Conservation (phyloP, 2,888 invertebrate genomes). For the Physocephala rufipes region DNA sequence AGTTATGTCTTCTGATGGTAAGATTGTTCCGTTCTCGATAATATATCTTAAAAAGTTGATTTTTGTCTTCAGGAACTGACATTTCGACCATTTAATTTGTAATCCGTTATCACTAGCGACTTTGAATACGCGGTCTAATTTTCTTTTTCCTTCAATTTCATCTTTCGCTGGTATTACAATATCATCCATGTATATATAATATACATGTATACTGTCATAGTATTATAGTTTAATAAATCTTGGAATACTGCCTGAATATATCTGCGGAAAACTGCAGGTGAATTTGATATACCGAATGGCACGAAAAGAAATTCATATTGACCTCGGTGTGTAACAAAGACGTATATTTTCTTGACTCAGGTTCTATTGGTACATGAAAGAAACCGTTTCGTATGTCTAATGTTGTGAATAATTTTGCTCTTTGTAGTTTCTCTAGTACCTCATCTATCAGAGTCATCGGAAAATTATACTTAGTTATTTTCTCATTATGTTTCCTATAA, state of each 20-base stretch:
- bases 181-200: not conserved
- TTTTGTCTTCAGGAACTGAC: slow-evolving; percentile 39
- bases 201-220: not conserved
- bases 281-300: not conserved
- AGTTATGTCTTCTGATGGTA: slow-evolving; percentile 31
- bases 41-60: slow-evolving; percentile 42
- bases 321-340: too few species aligned
- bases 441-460: slow-evolving; percentile 44
- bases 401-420: slow-evolving; percentile 39
- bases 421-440: slow-evolving; percentile 39
- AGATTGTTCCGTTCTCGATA: slow-evolving; percentile 30
- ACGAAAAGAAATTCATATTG: too few species aligned
- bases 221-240: not conserved
- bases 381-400: slow-evolving; percentile 36
- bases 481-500: slow-evolving; percentile 44
- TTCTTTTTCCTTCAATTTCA: not conserved
- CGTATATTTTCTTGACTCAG: too few species aligned
- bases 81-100: slow-evolving; percentile 44
- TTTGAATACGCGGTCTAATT: not conserved
- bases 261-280: not conserved
- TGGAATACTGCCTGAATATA: not conserved
- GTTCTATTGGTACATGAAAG: not conserved
- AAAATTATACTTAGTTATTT: slow-evolving; percentile 44
- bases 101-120: too few species aligned
- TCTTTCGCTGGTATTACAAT: not conserved